Percentiles rank a stretch among this genome's conserved stretches.
Conservation (phyloP, 2,113 vertebrate species). For the Muntiacus muntjak region DNA sequence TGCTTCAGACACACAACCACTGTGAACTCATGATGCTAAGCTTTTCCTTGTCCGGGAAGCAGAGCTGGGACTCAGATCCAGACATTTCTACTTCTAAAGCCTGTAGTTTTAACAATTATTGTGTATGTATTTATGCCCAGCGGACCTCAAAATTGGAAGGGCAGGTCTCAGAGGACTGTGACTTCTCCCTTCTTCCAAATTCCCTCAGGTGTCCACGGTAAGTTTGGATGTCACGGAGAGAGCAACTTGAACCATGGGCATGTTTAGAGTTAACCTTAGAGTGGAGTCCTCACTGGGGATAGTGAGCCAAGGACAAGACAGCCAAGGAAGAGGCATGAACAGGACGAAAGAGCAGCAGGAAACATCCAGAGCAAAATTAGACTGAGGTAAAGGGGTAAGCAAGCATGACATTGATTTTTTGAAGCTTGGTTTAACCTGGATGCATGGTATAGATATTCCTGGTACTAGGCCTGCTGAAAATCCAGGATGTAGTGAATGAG, state of each 20-base stretch:
- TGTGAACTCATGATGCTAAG: background rate
- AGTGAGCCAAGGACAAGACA: background rate
- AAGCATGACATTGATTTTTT: background rate
- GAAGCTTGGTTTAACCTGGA: background rate
- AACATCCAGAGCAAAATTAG: background rate
- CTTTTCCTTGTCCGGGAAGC: background rate
- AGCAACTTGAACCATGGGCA: background rate
- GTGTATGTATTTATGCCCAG: background rate
- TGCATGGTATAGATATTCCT: background rate
- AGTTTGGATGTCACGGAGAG: background rate
- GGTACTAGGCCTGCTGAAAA: background rate
- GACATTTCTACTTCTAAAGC: background rate
- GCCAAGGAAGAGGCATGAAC: too few species aligned
- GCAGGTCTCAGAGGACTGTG: background rate
- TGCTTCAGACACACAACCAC: background rate
- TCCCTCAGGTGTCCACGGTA: background rate
- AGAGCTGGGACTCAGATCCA: background rate
- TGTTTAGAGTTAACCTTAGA: background rate
- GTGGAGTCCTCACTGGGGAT: too few species aligned
- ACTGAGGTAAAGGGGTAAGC: background rate
- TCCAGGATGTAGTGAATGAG: background rate
- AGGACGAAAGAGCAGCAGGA: background rate
- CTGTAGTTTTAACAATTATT: background rate
- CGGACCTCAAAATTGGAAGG: background rate
- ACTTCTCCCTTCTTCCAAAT: background rate